Evolutionary conservation across 2,797 vertebrate genomes (phyloP).

Genomic region (Gephyroberyx darwinii): DNA sequence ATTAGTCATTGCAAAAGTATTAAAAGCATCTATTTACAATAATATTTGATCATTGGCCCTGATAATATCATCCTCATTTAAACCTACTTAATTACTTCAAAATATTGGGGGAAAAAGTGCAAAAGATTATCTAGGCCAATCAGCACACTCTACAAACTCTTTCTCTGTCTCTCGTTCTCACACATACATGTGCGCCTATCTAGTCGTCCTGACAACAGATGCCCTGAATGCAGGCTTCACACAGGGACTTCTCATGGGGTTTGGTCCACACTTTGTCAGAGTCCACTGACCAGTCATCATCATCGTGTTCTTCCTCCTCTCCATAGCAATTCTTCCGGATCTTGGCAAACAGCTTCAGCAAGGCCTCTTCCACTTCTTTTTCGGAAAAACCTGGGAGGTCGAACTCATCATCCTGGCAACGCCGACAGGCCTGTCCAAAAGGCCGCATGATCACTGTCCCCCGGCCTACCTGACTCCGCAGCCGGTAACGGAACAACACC

Average conservation of each 20-base stretch:
- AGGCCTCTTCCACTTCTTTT: slow-evolving; percentile 14
- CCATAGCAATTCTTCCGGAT: slow-evolving; percentile 74
- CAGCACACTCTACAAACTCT: not conserved
- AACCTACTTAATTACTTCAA: not conserved
- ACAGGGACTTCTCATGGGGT: slow-evolving; percentile 58
- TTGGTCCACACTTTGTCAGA: slow-evolving; percentile 47
- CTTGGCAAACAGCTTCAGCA: slow-evolving; percentile 61
- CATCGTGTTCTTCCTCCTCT: not conserved
- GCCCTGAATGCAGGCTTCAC: slow-evolving; percentile 60
- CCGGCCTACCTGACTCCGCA: not conserved
- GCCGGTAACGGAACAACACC: slow-evolving; percentile 72
- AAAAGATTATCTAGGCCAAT: not conserved
- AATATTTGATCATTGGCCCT: not conserved
- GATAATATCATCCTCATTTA: not conserved
- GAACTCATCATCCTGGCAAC: slow-evolving; percentile 22
- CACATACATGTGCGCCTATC: not conserved
- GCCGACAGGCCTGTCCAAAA: slow-evolving; percentile 67
- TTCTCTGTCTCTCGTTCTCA: not conserved
- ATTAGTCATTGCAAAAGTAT: not conserved
- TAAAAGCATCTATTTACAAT: not conserved
- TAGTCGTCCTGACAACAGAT: slow-evolving; percentile 56
- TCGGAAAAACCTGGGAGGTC: slow-evolving; percentile 49
- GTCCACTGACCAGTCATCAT: not conserved
- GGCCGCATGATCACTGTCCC: slow-evolving; percentile 72
- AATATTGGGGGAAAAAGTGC: not conserved